Percentiles rank a stretch among this genome's conserved stretches.
These are phyloP conservation scores for Botrylloides violaceus DNA, from an alignment of 23 tunicate genomes.

Conservation along the genomic window DNA sequence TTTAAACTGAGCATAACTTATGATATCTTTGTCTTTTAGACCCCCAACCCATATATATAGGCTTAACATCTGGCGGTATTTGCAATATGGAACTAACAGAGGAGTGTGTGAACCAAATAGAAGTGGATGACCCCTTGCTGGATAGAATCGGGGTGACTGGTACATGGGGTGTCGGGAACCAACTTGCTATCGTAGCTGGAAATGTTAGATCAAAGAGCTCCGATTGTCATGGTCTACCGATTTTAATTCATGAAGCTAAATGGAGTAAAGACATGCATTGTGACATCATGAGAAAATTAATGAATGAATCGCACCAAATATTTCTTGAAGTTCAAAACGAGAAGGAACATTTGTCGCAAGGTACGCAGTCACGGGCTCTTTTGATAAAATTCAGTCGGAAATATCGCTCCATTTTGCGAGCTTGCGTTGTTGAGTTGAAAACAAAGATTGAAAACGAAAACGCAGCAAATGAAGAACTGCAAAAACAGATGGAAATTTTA, in stretches of 20 bases:
- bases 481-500: slow-evolving; percentile 44
- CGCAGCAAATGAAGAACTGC: neutral
- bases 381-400: slow-evolving; percentile 59
- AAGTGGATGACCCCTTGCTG: neutral
- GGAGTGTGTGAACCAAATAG: slow-evolving; percentile 1
- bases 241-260: slow-evolving; percentile 30
- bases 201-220: neutral
- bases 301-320: slow-evolving; percentile 56
- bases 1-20: too few species aligned
- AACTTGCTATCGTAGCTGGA: slow-evolving; percentile 7
- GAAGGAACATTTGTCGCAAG: slow-evolving; percentile 18
- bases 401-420: slow-evolving; percentile 67
- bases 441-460: neutral
- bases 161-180: slow-evolving; percentile 15
- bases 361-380: slow-evolving; percentile 1
- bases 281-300: slow-evolving; percentile 40
- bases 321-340: slow-evolving; percentile 31
- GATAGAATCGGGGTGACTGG: neutral
- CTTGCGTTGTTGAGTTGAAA: slow-evolving; percentile 48
- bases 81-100: neutral
- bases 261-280: slow-evolving; percentile 42
- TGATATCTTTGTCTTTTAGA: too few species aligned
- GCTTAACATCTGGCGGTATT: too few species aligned
- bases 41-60: too few species aligned
- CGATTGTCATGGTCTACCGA: slow-evolving; percentile 1